phyloP scores from a whole-genome alignment of 2,888 invertebrate species.

The Dilophus febrilis region DNA sequence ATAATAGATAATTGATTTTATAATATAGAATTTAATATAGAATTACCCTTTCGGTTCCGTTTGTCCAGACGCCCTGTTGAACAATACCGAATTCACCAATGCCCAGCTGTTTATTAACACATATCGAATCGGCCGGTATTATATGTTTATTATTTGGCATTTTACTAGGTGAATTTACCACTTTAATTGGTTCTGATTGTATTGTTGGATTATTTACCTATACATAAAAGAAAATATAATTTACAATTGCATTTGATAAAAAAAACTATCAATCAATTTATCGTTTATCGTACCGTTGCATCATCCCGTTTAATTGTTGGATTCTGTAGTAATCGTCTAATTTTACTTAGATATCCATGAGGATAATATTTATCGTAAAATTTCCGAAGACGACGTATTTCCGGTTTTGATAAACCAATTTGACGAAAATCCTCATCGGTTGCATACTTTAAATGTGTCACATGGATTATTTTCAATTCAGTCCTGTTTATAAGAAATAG shows the following conservation, averaged over 20 bases:
- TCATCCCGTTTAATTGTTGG: conserved; percentile 35
- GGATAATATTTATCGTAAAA: conserved; percentile 88
- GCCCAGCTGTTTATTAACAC: conserved; percentile 86
- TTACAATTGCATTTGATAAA: not conserved
- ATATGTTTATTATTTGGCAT: conserved; percentile 60
- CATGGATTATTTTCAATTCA: conserved; percentile 74
- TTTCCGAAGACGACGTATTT: conserved; percentile 85
- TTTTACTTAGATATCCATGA: conserved; percentile 80
- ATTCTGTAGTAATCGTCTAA: conserved; percentile 61
- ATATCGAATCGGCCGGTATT: conserved; percentile 76
- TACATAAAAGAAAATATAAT: not conserved
- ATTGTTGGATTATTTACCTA: conserved; percentile 27
- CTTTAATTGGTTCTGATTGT: conserved; percentile 54
- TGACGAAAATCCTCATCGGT: conserved; percentile 79
- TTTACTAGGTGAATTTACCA: conserved; percentile 26
- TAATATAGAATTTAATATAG: conserved; percentile 1
- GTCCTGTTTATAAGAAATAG: conserved; percentile 38
- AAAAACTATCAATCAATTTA: not conserved
- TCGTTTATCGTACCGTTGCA: conserved; percentile 21
- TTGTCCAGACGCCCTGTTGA: conserved; percentile 94
- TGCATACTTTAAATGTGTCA: conserved; percentile 85
- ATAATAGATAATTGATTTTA: conserved; percentile 27
- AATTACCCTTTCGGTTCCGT: conserved; percentile 74
- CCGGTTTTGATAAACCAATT: conserved; percentile 87
- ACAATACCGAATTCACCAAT: conserved; percentile 97